Conservation (phyloP, 2,888 invertebrate species). For the Erannis defoliaria region DNA sequence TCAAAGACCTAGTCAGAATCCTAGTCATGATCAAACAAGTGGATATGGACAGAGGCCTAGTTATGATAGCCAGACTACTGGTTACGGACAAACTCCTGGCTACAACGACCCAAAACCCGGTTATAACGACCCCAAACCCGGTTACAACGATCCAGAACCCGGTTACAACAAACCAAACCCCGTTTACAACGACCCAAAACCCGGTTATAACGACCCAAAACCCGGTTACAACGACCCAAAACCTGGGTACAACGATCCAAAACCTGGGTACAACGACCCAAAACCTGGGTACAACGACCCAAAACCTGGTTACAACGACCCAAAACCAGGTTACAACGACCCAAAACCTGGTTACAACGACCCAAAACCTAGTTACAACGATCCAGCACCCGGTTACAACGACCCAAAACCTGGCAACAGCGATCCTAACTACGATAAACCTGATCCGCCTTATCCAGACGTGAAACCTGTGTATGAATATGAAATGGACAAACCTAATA, state of each 20-base stretch:
- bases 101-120: constrained; percentile 29
- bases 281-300: constrained; percentile 13
- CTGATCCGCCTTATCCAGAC: constrained; percentile 46
- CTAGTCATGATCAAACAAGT: constrained; percentile 23
- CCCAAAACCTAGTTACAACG: constrained; percentile 16
- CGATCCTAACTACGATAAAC: too few relatives aligned
- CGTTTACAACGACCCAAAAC: constrained; percentile 13
- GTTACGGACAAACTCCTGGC: constrained; percentile 20
- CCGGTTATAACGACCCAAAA: constrained; percentile 12
- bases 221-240: constrained; percentile 12
- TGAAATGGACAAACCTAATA: constrained; percentile 65
- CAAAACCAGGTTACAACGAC: constrained; percentile 19
- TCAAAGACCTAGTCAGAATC: constrained; percentile 32
- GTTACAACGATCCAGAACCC: constrained; percentile 15
- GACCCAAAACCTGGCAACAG: constrained; percentile 13
- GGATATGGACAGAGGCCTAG: constrained; percentile 22
- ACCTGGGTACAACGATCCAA: constrained; percentile 17
- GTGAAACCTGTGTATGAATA: constrained; percentile 77
- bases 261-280: constrained; percentile 17
- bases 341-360: constrained; percentile 30
- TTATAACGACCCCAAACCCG: constrained; percentile 21
- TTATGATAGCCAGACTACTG: constrained; percentile 23
- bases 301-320: constrained; percentile 23
- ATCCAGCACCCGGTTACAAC: constrained; percentile 18
- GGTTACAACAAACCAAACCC: constrained; percentile 20